phyloP scores from a whole-genome alignment of 2,113 vertebrate genomes.

The Tauraco erythrolophus region DNA sequence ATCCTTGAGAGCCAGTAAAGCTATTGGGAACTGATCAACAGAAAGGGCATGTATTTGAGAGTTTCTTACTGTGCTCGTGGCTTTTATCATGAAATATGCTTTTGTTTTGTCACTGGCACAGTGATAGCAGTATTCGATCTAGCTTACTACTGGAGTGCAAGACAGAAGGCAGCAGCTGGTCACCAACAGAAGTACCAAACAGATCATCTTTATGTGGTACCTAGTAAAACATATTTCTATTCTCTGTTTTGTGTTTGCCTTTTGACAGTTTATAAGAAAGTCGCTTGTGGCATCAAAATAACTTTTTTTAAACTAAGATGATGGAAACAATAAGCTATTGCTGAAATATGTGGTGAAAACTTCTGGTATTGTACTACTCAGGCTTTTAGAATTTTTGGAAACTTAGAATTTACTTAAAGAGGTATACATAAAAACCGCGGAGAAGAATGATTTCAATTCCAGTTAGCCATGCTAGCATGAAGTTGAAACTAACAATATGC shows the following conservation, averaged over 20 bases:
- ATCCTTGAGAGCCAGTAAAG: not conserved
- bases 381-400: slow-evolving; percentile 14
- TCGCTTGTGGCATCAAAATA: not conserved
- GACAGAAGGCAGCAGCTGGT: not conserved
- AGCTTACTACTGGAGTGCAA: not conserved
- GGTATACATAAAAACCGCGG: not conserved
- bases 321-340: not conserved
- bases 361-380: not conserved
- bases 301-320: not conserved
- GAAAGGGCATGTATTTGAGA: not conserved
- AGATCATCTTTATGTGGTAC: not conserved
- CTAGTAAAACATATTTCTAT: not conserved
- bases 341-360: not conserved
- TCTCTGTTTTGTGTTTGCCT: not conserved
- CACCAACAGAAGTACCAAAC: not conserved
- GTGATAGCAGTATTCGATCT: not conserved
- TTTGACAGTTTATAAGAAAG: not conserved
- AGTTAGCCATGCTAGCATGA: not conserved
- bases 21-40: not conserved
- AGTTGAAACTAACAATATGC: not conserved
- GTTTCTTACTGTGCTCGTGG: rapidly evolving
- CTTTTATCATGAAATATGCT: not conserved
- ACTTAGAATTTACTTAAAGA: not conserved
- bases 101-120: not conserved
- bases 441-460: not conserved